Conservation (phyloP, 2,113 vertebrate genomes). For the Numida meleagris region DNA sequence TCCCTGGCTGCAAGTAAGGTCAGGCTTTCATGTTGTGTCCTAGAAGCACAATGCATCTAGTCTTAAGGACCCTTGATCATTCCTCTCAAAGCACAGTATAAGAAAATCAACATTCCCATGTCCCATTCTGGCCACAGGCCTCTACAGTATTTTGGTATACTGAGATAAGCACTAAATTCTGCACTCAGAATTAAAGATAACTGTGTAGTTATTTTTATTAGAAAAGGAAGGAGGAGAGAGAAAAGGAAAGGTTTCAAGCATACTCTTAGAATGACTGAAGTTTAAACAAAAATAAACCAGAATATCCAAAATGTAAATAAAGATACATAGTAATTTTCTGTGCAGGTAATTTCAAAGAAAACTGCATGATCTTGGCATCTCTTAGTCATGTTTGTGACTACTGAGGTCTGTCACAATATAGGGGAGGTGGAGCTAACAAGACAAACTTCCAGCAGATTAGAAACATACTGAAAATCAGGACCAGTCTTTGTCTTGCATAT, state of each 20-base stretch:
- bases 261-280: background rate
- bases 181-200: background rate
- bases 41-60: background rate
- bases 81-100: background rate
- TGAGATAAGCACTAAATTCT: background rate
- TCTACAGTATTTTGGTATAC: background rate
- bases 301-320: background rate
- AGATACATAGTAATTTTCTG: background rate
- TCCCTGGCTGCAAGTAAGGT: background rate
- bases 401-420: background rate
- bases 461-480: background rate
- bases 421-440: background rate
- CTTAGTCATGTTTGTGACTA: background rate
- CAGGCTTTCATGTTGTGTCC: background rate
- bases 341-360: background rate
- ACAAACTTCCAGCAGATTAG: background rate
- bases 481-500: background rate
- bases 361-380: background rate
- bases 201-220: background rate
- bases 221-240: background rate
- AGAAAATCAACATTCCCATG: background rate
- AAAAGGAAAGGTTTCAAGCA: background rate
- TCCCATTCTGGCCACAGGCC: background rate
- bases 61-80: background rate
- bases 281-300: rapidly evolving